Conservation (phyloP, 2,113 vertebrate genomes). For the Donacobius atricapilla region DNA sequence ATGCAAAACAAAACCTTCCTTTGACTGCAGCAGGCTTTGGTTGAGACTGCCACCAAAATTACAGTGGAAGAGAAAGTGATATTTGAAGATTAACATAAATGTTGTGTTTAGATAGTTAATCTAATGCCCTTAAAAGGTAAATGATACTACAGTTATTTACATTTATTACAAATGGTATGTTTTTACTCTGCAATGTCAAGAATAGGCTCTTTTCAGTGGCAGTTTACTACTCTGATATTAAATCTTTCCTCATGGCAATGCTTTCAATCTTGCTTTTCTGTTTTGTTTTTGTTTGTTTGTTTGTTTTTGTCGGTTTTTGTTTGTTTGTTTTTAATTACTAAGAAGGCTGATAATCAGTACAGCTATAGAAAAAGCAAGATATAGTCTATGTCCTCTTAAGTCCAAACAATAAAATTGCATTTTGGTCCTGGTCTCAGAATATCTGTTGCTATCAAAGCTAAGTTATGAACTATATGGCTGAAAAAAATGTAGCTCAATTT, state of each 20-base stretch:
- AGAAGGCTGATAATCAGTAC: not conserved
- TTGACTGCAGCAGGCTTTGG: not conserved
- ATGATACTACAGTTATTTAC: not conserved
- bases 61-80: not conserved
- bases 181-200: not conserved
- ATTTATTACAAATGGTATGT: not conserved
- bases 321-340: not conserved
- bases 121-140: not conserved
- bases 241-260: not conserved
- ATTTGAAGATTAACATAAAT: not conserved
- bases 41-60: not conserved
- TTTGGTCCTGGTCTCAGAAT: not conserved
- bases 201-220: not conserved
- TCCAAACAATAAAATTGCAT: slow-evolving; percentile 11
- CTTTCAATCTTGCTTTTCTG: not conserved
- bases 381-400: not conserved
- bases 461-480: not conserved
- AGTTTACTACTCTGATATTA: not conserved
- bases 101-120: not conserved
- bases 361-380: not conserved
- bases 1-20: not conserved
- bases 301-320: not conserved
- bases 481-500: not conserved
- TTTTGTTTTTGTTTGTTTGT: not conserved
- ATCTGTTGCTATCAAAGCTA: not conserved